Evolutionary conservation across 2,113 vertebrate species (phyloP).

Genomic region (Oplegnathus fasciatus): DNA sequence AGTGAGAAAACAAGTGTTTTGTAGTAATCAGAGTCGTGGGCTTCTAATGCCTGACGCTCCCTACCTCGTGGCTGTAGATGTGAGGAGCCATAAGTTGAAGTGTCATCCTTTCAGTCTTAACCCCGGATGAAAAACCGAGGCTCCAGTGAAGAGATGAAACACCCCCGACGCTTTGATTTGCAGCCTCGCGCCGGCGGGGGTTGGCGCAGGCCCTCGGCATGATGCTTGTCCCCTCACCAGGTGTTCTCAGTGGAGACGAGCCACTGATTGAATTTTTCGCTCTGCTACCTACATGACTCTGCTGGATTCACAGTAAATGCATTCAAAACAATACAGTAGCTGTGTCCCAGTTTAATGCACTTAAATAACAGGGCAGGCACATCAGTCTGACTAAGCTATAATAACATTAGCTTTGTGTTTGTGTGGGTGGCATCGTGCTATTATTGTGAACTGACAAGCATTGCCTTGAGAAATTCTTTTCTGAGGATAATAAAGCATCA

Average conservation of each 20-base stretch:
- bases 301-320: slow-evolving; percentile 42
- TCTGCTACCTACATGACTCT: slow-evolving; percentile 51
- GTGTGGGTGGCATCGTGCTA: slow-evolving; percentile 44
- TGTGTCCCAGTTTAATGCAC: slow-evolving; percentile 23
- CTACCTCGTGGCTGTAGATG: slow-evolving; percentile 60
- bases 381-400: slow-evolving; percentile 42
- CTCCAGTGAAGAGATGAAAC: slow-evolving; percentile 73
- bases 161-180: slow-evolving; percentile 75
- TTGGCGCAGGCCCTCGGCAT: slow-evolving; percentile 68
- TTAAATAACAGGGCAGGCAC: slow-evolving; percentile 35
- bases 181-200: slow-evolving; percentile 66
- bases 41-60: slow-evolving; percentile 49
- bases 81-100: slow-evolving; percentile 65
- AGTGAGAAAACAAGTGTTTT: slow-evolving; percentile 80
- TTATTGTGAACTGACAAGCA: slow-evolving; percentile 66
- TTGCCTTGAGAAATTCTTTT: slow-evolving; percentile 65
- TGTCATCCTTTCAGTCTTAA: slow-evolving; percentile 71
- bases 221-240: slow-evolving; percentile 76
- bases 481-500: slow-evolving; percentile 70
- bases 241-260: slow-evolving; percentile 71
- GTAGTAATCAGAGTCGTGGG: slow-evolving; percentile 62
- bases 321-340: slow-evolving; percentile 56
- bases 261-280: slow-evolving; percentile 68
- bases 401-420: slow-evolving; percentile 58
- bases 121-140: slow-evolving; percentile 60